Base-by-base conservation (phyloP, 2,113 vertebrate genomes). In the Dipodomys merriami region DNA sequence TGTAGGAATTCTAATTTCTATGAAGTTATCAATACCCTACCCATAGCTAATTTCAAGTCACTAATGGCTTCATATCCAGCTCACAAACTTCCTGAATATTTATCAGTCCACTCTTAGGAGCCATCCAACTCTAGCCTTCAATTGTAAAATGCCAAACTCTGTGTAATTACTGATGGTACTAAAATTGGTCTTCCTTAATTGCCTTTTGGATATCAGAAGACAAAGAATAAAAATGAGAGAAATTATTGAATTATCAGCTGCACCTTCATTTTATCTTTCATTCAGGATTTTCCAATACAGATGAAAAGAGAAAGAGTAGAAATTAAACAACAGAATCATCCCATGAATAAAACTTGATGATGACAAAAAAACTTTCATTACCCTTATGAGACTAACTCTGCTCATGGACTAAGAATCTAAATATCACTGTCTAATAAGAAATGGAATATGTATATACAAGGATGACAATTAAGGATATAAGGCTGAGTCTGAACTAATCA, bases 381-480 rank as follows among this genome's bases (percentile, higher is more conserved):
- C 83, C 13, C 84, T 95, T 83, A 91, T n/a, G 94, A 86, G 49
- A 57, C 19, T 76, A 92, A 86, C 67, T 73, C 67, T 83, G 35
- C 30, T 90, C 53, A 60, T 23, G 33, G 86, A 44, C 46, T 73
- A 85, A 85, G 85, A 84, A 76, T 19, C 65, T 81, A 92, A 88
- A 68, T 10, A 88, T 95, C 93, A 92, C 71, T 53, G 30, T 19
- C 57, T 95, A 93, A 91, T 18, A 86, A 93, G 84, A 94, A 91
- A 91, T 87, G 65, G 84, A 83, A 95, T 39, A 86, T 77, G 29
- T 78, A 84, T 69, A 85, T 89, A 30, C 76, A 68, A 92, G 25
- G 74, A 93, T 93, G 80, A 93, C 90, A 95, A 91, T 78, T 91
- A 39, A 94, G 9, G 60, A 7, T 53, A 67, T 79, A 78, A 84